A percentile compares a stretch with the other conserved stretches of the same genome.
phyloP scores from a whole-genome alignment of 2,888 invertebrate genomes.

The Cheilosia vulpina region DNA sequence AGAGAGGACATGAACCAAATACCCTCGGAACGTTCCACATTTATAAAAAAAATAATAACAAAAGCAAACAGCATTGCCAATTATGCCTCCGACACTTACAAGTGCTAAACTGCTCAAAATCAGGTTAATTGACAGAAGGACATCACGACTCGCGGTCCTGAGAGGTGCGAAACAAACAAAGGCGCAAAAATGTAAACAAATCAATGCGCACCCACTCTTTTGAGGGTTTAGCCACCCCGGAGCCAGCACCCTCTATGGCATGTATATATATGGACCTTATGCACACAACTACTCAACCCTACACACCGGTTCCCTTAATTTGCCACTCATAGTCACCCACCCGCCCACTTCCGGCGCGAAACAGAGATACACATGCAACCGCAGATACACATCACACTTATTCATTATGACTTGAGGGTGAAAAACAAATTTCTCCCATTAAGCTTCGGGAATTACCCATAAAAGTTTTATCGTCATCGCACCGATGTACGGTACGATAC shows the following conservation, averaged over 20 bases:
- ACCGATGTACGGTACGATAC: slow-evolving; percentile 70
- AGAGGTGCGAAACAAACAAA: slow-evolving; percentile 25
- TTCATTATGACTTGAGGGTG: slow-evolving; percentile 73
- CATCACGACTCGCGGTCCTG: background rate
- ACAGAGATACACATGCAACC: slow-evolving; percentile 61
- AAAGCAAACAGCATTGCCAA: background rate
- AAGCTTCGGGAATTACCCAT: slow-evolving; percentile 75
- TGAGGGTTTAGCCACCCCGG: slow-evolving; percentile 1
- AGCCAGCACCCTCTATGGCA: background rate
- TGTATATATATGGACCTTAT: slow-evolving; percentile 4
- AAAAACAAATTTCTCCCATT: slow-evolving; percentile 74
- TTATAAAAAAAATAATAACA: slow-evolving; percentile 5
- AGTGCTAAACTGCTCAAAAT: slow-evolving; percentile 25
- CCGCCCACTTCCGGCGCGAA: slow-evolving; percentile 35
- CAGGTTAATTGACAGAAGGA: slow-evolving; percentile 46
- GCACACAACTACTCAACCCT: slow-evolving; percentile 29
- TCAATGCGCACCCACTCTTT: slow-evolving; percentile 11
- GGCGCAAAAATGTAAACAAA: slow-evolving; percentile 39
- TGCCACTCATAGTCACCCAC: slow-evolving; percentile 26
- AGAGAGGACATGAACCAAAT: no score
- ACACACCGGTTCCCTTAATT: slow-evolving; percentile 66
- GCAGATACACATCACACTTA: slow-evolving; percentile 68
- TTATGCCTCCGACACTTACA: background rate
- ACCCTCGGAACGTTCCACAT: no score
- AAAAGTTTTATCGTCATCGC: slow-evolving; percentile 75